Conservation (phyloP, 2,888 invertebrate species). For the Crioceris asparagi region DNA sequence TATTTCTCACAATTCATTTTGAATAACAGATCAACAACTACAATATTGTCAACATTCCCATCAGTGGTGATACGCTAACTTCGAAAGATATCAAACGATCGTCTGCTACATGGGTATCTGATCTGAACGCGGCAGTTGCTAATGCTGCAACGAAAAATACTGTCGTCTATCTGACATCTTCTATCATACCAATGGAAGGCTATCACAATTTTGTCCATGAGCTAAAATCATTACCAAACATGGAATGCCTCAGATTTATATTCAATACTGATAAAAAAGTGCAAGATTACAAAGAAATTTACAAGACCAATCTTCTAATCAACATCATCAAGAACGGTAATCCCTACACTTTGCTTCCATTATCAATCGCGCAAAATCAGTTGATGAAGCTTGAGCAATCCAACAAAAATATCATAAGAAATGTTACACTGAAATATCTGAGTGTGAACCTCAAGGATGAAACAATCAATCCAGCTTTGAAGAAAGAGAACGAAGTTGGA, state of each 20-base stretch:
- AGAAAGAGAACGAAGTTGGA: slow-evolving; percentile 29
- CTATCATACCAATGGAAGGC: slow-evolving; percentile 32
- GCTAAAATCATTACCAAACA: slow-evolving; percentile 23
- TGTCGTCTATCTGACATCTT: slow-evolving; percentile 27
- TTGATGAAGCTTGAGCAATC: slow-evolving; percentile 14
- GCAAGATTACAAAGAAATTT: slow-evolving; percentile 52
- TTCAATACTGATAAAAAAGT: slow-evolving; percentile 52
- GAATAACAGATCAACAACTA: too few species aligned
- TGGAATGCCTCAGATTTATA: slow-evolving; percentile 33
- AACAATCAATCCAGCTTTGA: slow-evolving; percentile 24
- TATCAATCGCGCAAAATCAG: slow-evolving; percentile 27
- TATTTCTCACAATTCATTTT: too few species aligned
- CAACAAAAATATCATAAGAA: slow-evolving; percentile 20
- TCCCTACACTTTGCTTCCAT: slow-evolving; percentile 25
- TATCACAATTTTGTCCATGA: slow-evolving; percentile 29
- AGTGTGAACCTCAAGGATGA: slow-evolving; percentile 33
- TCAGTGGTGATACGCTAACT: slow-evolving; percentile 30
- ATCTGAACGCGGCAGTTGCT: slow-evolving; percentile 23
- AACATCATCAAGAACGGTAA: slow-evolving; percentile 58
- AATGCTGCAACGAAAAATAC: slow-evolving; percentile 17
- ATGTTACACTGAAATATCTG: slow-evolving; percentile 28
- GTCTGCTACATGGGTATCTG: slow-evolving; percentile 28
- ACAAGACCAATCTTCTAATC: slow-evolving; percentile 62
- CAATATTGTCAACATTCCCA: too few species aligned
- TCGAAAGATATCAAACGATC: slow-evolving; percentile 28